Base-by-base conservation (phyloP, 1,140 invertebrate genomes). In the Caenorhabditis latens region DNA sequence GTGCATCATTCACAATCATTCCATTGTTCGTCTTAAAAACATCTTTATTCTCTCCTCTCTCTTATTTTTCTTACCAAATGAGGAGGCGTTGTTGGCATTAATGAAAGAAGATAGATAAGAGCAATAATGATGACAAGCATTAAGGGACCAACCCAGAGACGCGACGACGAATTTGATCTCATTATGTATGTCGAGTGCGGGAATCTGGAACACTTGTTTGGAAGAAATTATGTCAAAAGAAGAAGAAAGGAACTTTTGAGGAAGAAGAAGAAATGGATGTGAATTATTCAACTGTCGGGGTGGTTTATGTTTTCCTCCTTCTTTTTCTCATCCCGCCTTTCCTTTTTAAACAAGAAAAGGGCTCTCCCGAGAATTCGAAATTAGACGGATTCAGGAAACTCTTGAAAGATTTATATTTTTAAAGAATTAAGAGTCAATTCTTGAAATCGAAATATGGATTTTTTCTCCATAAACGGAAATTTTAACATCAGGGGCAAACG, bases 101-200 rank as follows among this genome's bases (percentile, higher is more conserved):
- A 65, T 21, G 87, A 88, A 53, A 88, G 86, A 11, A 88, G 40
- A 63, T 88, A 88, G 50, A 88, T 88, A 14, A 88, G 63, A 55
- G 87, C 84, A 55, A 88, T 84, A n/a, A 88, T 63, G 32, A 88
- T 65, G 58, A 88, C 86, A 63, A 88, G 87, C 83, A 88, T 63
- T 24, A 88, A 58, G 21, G 87, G 87, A 16, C 87, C 87, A 46
- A 88, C 84, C 87, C 87, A 88, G 9, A 88, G 67, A 46, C 87
- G 83, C 46, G 46, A 61, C 46, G 84, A 50, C 46, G 55, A 65
- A 84, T 84, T 84, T 32, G 71, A 79, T 50, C 71, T 79, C 71
- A 79, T 79, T 79, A 79, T 79, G 71, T 79, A 79, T 14, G 71
- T 79, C 71, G 71, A 79, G 71, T 79, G 71, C 71, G 71, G 71